Percentiles rank a stretch among this genome's conserved stretches.
Conservation (phyloP, 2,113 vertebrate species). For the Python bivittatus region DNA sequence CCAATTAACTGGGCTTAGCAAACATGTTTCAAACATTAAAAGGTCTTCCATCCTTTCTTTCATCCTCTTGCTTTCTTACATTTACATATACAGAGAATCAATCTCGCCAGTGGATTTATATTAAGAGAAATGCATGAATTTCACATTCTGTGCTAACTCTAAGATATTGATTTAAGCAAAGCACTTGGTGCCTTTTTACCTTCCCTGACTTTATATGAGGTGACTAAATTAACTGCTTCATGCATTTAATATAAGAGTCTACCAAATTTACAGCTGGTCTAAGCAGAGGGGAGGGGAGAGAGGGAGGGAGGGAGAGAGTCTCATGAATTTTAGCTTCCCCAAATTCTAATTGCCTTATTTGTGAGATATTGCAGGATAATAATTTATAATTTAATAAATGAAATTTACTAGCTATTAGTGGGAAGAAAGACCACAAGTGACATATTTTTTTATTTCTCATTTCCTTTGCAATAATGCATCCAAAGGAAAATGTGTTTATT, state of each 20-base stretch:
- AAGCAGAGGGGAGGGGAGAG: not conserved
- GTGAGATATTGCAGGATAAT: not conserved
- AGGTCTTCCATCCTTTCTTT: not conserved
- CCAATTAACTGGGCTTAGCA: constrained; percentile 3
- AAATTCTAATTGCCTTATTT: not conserved
- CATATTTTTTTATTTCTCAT: not conserved
- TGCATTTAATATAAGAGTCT: constrained; percentile 15
- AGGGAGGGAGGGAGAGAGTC: constrained; percentile 49
- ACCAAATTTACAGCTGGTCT: not conserved
- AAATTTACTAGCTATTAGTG: not conserved
- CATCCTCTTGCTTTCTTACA: constrained; percentile 29
- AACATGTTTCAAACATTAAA: constrained; percentile 35
- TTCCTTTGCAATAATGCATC: not conserved
- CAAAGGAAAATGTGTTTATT: not conserved
- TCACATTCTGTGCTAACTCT: constrained; percentile 46
- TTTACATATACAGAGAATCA: constrained; percentile 40
- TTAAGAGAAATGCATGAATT: constrained; percentile 44
- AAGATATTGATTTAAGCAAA: constrained; percentile 60
- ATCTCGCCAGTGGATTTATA: constrained; percentile 43
- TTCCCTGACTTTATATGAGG: constrained; percentile 58
- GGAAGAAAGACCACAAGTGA: not conserved
- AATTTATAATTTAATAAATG: not conserved
- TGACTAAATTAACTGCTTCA: not conserved
- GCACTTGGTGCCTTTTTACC: constrained; percentile 10
- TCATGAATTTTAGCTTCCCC: not conserved